Evolutionary conservation across 2,888 invertebrate species (phyloP), one percentile per base, ranked within the genome.

Genomic region (Idaea aversata): DNA sequence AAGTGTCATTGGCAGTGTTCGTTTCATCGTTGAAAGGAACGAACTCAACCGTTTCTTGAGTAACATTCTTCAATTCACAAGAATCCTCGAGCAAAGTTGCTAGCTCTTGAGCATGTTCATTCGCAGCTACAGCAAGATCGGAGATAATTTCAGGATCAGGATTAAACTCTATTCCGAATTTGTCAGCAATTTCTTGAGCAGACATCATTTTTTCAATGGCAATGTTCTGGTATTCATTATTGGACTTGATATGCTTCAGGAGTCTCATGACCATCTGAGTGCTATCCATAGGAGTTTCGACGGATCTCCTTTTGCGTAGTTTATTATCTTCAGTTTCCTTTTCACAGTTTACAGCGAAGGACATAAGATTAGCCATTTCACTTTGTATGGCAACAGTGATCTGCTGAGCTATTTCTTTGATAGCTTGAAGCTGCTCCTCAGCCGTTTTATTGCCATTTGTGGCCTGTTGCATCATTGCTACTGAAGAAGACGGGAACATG

Each of bases 191-290:
- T 76, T 93, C 89, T 78, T 92, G 91, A 61, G 92, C 92, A 3
- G 86, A 81, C 91, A 93, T 91, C 90, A 93, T 90, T 74, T 93
- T 92, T 15, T 92, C 93, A 15, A 93, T 91, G 3, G 91, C 91
- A n/a, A 91, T 85, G 67, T 91, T 92, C 65, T 93, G 93, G 67
- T 86, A 87, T 73, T 93, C 92, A 63, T 92, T 93, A 68, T 86
- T 90, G 0, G 82, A 81, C 70, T 91, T 92, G 1, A 93, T 92
- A 67, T 93, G 92, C 65, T 87, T 88, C 1, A 93, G 74, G 34
- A 93, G 69, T 73, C 88, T 83, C 79, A 85, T 87, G 0, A 93
- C 84, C 13, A 91, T 65, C 38, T 88, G 78, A 2, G 88, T 83
- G 72, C 89, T 90, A 38, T 88, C 92, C 82, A 90, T 83, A 2